A percentile compares a stretch with the other conserved stretches of the same genome.
phyloP scores from a whole-genome alignment of 2,113 vertebrate species.

The Chinchilla lanigera region DNA sequence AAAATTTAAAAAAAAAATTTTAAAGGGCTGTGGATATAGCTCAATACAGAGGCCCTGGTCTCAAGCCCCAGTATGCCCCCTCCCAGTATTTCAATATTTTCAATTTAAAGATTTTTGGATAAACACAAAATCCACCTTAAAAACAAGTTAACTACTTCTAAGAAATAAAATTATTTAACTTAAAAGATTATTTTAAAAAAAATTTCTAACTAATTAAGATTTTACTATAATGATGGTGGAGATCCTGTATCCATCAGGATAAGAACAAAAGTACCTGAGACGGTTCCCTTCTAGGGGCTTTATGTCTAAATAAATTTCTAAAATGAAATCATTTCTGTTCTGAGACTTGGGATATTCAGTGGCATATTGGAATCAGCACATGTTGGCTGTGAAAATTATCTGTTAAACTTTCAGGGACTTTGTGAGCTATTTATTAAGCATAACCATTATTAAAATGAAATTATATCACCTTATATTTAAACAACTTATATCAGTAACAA shows the following conservation, averaged over 20 bases:
- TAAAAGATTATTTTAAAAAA: neutral
- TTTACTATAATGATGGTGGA: neutral
- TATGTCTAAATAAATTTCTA: neutral
- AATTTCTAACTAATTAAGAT: neutral
- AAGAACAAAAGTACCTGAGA: neutral
- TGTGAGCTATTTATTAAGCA: neutral
- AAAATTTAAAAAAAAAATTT: neutral
- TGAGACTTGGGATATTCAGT: too few species aligned
- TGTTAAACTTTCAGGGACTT: neutral
- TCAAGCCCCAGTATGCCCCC: neutral
- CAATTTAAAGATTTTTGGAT: neutral
- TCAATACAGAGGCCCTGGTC: neutral
- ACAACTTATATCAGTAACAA: neutral
- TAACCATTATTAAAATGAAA: neutral
- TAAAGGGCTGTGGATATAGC: neutral
- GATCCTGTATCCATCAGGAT: neutral
- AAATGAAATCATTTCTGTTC: neutral
- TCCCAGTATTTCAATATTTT: neutral
- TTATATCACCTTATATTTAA: neutral
- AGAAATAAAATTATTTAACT: neutral
- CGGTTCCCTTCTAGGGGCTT: neutral
- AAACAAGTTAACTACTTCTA: neutral
- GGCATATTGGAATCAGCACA: fast-evolving
- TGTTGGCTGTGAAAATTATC: neutral
- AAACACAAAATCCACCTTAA: neutral